These are phyloP conservation scores for Phrixothrix hirtus DNA, from an alignment of 2,888 invertebrate genomes.

Conservation along the genomic window DNA sequence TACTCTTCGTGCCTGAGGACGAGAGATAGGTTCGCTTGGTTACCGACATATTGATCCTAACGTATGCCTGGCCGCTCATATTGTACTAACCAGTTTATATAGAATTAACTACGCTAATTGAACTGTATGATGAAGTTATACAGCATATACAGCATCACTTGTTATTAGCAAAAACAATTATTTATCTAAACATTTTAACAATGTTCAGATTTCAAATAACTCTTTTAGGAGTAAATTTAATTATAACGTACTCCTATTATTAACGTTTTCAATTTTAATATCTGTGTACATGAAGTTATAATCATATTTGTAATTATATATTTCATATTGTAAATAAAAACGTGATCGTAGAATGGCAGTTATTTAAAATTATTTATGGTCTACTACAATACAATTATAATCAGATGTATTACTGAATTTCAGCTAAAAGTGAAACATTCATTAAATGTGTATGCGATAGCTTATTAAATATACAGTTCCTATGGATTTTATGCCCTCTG, in stretches of 20 bases:
- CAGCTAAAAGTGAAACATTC: no score
- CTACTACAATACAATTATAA: no score
- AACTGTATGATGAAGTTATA: conserved; percentile 45
- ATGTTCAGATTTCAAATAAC: neutral
- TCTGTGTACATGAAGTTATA: no score
- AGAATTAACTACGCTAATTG: conserved; percentile 49
- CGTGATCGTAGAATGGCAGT: no score
- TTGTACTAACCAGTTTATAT: conserved; percentile 46
- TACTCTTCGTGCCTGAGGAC: conserved; percentile 23
- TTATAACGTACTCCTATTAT: neutral
- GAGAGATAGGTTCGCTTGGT: conserved; percentile 34
- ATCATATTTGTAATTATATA: neutral
- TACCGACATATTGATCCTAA: conserved; percentile 40
- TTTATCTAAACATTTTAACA: neutral
- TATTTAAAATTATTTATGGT: neutral
- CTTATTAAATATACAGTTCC: no score
- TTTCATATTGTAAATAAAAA: neutral
- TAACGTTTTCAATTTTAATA: no score
- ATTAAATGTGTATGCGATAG: no score
- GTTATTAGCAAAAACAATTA: conserved; percentile 24
- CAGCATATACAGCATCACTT: conserved; percentile 39
- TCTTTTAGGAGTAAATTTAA: neutral
- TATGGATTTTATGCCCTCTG: conserved; percentile 18
- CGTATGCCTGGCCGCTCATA: conserved; percentile 39
- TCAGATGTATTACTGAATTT: no score